Conservation (phyloP, 1,140 invertebrate species). For the Philaenus spumarius region DNA sequence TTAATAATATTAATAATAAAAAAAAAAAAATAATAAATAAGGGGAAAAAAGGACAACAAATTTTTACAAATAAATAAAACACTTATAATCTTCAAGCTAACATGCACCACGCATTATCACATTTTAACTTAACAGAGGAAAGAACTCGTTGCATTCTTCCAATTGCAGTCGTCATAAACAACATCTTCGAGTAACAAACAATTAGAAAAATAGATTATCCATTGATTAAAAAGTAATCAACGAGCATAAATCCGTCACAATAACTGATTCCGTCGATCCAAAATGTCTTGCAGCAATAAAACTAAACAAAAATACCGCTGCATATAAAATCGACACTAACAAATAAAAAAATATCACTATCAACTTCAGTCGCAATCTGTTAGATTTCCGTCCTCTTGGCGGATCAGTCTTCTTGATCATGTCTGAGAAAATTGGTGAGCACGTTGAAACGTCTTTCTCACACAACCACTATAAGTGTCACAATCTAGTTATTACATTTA, state of each 20-base stretch:
- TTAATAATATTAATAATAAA: conserved; percentile 4
- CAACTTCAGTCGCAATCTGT: conserved; percentile 6
- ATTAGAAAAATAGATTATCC: conserved; percentile 14
- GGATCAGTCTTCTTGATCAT: conserved; percentile 11
- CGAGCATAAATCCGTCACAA: background rate
- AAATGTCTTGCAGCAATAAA: conserved; percentile 8
- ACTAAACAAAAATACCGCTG: conserved; percentile 6
- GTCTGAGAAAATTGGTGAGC: too few species aligned
- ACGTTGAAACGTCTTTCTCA: background rate
- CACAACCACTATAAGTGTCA: background rate
- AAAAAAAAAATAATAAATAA: conserved; percentile 9
- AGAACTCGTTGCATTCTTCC: conserved; percentile 7
- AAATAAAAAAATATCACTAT: conserved; percentile 16
- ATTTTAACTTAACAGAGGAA: conserved; percentile 11
- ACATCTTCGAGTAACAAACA: conserved; percentile 10
- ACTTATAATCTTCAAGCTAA: conserved; percentile 17
- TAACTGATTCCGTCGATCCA: background rate
- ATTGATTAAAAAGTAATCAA: conserved; percentile 9
- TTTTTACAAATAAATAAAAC: conserved; percentile 2
- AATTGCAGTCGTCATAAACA: conserved; percentile 4
- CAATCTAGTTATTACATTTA: background rate
- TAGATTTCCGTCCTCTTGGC: background rate
- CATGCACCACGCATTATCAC: conserved; percentile 16
- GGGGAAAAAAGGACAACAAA: too few species aligned
- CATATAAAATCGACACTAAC: conserved; percentile 10